These are phyloP conservation scores for Nomada lathburiana DNA, from an alignment of 2,888 invertebrate genomes.

Conservation along the genomic window DNA sequence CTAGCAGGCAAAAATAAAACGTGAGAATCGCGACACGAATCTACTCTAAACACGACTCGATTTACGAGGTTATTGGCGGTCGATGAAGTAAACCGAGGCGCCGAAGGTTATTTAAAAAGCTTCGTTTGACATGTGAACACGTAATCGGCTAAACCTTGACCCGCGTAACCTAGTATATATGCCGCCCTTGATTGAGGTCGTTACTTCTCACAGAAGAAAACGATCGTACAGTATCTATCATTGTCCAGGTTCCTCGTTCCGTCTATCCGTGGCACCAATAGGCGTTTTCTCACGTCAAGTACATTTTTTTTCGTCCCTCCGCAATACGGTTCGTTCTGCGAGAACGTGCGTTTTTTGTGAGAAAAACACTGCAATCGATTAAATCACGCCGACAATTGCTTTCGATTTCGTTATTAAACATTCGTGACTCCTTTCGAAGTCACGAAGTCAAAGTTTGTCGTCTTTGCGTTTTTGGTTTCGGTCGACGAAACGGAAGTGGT, in stretches of 20 bases:
- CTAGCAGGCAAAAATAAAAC: background rate
- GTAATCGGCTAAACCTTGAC: slow-evolving; percentile 67
- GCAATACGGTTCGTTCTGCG: slow-evolving; percentile 28
- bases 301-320: slow-evolving; percentile 13
- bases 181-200: slow-evolving; percentile 62
- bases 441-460: too few relatives aligned
- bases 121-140: slow-evolving; percentile 53
- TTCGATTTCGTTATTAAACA: slow-evolving; percentile 5
- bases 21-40: background rate
- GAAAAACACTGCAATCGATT: slow-evolving; percentile 12
- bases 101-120: slow-evolving; percentile 44
- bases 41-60: slow-evolving; percentile 19
- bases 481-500: slow-evolving; percentile 57
- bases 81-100: slow-evolving; percentile 35
- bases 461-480: background rate
- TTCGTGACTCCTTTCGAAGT: too few relatives aligned
- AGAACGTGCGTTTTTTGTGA: background rate
- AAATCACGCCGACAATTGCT: background rate
- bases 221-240: slow-evolving; percentile 25
- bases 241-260: slow-evolving; percentile 5
- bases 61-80: slow-evolving; percentile 47
- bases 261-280: slow-evolving; percentile 23
- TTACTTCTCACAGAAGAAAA: slow-evolving; percentile 49
- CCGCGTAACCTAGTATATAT: slow-evolving; percentile 63
- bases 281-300: slow-evolving; percentile 7